Base-by-base conservation (phyloP, 2,113 vertebrate genomes). In the Podarcis muralis region DNA sequence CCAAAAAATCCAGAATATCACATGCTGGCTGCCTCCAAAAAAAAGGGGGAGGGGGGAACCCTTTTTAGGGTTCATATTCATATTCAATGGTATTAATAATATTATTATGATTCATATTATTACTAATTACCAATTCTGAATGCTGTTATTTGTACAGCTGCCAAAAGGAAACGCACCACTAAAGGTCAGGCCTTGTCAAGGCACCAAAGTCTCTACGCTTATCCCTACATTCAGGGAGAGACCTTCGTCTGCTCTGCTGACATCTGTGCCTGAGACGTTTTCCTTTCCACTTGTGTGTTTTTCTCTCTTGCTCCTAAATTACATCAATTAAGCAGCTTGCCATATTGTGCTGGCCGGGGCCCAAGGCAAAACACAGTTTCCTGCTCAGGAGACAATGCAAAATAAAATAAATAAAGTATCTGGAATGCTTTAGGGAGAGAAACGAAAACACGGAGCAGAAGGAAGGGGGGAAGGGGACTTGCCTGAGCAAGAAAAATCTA, bases 391-490 rank as follows among this genome's bases (percentile, higher is more conserved):
- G 69, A 94, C 1, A 76, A 92, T 62, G 87, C 25, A 84, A 32
- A 65, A 6, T 2, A 81, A 87, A 90, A 82, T 66, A 66, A 13
- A 18, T 11, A 9, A 88, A 87, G 81, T 62, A 78, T 85, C 83
- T 92, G 88, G 81, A 87, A 53, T 57, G 84, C 43, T 82, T 76
- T 25, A 59, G 37, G 1, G 8, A 74, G 43, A 89, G 40, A 53
- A 65, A 92, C 35, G 43, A 91, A 89, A 91, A 89, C 76, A 92
- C 76, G 83, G 90, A 89, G 37, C 85, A 94, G 89, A 93, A 93
- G 90, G 88, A 91, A 92, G 81, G 82, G 69, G 53, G 22, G 82
- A 90, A 57, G 35, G 48, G 48, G 48, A 1, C 53, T 22, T 6
- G 91, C 81, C 86, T 90, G 83, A 62, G 81, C 66, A 91, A 94